Evolutionary conservation across 1,140 invertebrate species (phyloP).

Genomic region (Diabrotica undecimpunctata): DNA sequence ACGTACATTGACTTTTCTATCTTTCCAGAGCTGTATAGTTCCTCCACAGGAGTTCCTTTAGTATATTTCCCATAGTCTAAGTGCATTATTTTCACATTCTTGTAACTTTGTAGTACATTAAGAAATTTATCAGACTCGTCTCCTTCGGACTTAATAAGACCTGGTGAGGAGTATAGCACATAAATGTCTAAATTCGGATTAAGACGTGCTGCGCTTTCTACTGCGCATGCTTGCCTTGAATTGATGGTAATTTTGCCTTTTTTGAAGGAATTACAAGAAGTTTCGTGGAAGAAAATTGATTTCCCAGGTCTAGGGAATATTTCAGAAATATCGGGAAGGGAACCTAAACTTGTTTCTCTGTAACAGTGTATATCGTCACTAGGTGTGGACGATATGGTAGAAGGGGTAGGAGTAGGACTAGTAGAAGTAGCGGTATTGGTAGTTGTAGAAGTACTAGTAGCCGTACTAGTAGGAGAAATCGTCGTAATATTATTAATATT

Average conservation of each 20-base stretch:
- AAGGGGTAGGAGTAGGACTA: too few species aligned
- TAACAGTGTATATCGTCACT: slow-evolving; percentile 24
- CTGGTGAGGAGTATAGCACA: slow-evolving; percentile 54
- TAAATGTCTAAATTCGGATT: slow-evolving; percentile 58
- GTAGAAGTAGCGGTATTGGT: too few species aligned
- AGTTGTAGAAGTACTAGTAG: too few species aligned
- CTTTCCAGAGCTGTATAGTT: slow-evolving; percentile 54
- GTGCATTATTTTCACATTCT: slow-evolving; percentile 57
- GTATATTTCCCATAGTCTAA: slow-evolving; percentile 58
- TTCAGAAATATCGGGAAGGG: slow-evolving; percentile 35
- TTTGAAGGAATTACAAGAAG: slow-evolving; percentile 46
- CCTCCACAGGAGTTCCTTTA: slow-evolving; percentile 57
- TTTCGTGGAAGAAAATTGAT: slow-evolving; percentile 47
- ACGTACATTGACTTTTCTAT: slow-evolving; percentile 56
- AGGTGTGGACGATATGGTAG: too few species aligned
- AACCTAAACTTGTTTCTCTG: slow-evolving; percentile 7
- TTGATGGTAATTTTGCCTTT: slow-evolving; percentile 47
- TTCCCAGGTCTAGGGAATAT: slow-evolving; percentile 31
- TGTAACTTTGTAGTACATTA: slow-evolving; percentile 51
- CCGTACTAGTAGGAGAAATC: too few species aligned
- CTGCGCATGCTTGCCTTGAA: slow-evolving; percentile 60
- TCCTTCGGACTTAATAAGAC: slow-evolving; percentile 39
- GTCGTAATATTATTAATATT: too few species aligned
- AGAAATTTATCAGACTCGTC: slow-evolving; percentile 45
- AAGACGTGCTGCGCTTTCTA: slow-evolving; percentile 62